Base-by-base conservation (phyloP, 2,113 vertebrate genomes). In the Athene cunicularia region DNA sequence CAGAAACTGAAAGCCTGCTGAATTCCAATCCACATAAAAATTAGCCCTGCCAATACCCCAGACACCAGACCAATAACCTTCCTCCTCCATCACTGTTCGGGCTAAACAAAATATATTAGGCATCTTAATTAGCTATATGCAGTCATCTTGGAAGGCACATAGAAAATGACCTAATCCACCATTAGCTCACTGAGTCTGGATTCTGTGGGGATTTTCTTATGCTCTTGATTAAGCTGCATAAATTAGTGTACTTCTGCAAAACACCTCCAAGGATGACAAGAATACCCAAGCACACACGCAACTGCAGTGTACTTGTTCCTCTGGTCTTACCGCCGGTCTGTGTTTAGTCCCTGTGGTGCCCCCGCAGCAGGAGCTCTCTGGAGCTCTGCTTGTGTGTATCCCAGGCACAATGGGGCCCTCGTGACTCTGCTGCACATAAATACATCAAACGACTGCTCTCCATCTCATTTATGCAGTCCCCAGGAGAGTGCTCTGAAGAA, bases 141-240 rank as follows among this genome's bases (percentile, higher is more conserved):
- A 91, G 84, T 91, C 86, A 82, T 92, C 74, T 95, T 97, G 96
- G 91, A 96, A 97, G 89, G 53, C 60, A 30, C 85, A 39, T 6
- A 86, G 94, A 94, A 94, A 86, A 91, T 97, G 22, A 95, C 88
- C 86, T 96, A 94, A 95, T 85, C 87, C 50, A 33, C 73, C 88
- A 66, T 95, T 82, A 95, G 62, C 71, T 94, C 87, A 95, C 35
- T 0, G 1, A 45, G 58, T 80, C 85, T 72, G 73, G 41, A 39
- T 87, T 89, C 80, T 87, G 49, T 39, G 66, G 62, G 87, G 80
- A 75, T 75, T 96, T 94, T 85, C 81, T 79, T 81, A 39, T 0
- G 0, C 66, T 88, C 82, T 47, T 45, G 66, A 83, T 94, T 93
- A 68, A 73, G 73, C 66, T 91, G 70, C 89, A 59, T 55, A 53